Evolutionary conservation across 35 echinoderm and acorn worm species (phyloP), one percentile per base, ranked within the genome.

Genomic region (Heliocidaris erythrogramma): DNA sequence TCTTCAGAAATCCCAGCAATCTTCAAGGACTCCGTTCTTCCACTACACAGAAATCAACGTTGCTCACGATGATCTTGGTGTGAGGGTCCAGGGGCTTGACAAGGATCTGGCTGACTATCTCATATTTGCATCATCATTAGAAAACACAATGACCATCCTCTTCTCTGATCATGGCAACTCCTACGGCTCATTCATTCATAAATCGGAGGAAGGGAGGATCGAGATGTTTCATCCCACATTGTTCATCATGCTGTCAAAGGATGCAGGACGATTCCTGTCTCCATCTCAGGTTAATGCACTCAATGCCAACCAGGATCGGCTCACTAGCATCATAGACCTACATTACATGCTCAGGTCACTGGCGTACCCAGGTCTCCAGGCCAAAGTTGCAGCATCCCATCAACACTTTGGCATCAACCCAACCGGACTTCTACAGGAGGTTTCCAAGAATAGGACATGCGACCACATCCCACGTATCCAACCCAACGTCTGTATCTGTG

Each of bases 91-190:
- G 91, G 95, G 88, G 2, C 78, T 99, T 5, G 98, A 99, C 48
- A 32, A 47, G 21, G 84, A 94, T 48, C 95, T 99, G 11, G 90
- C 95, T 31, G 95, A 95, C 17, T 99, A 99, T 60, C 65, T 99
- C 8, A 88, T 94, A 50, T 95, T 86, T 27, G 29, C 94, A 0
- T 94, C 96, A 31, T 31, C 95, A 30, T 90, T 95, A 48, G 50
- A 94, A 4, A 95, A 97, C 90, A 99, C 95, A 11, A 32, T 99
- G 13, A 99, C 98, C 12, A 93, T 99, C 4, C 85, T 97, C 17
- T 93, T 97, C 42, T 94, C 98, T 0, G 98, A 99, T 94, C 98
- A 99, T 92, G 98, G 98, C 5, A 99, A 99, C 60, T 94, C 98
- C 0, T 97, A 97, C 53, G 97, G 96, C 5, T 65, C 95, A 60